A percentile compares a stretch with the other conserved stretches of the same genome.
These are phyloP conservation scores for Pardosa pseudoannulata DNA, from an alignment of 2,888 invertebrate genomes.

Conservation along the genomic window DNA sequence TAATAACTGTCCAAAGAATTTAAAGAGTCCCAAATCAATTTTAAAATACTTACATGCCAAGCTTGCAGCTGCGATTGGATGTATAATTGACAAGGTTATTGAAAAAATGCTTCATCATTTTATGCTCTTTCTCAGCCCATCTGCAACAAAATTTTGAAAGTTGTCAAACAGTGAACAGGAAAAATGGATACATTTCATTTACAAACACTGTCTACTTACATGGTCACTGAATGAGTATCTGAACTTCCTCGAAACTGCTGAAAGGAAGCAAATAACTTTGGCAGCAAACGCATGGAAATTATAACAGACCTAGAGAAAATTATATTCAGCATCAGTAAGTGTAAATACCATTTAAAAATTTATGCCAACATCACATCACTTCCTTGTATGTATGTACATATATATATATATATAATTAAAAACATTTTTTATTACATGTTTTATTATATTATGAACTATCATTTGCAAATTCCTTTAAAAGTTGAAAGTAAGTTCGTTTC, in stretches of 20 bases:
- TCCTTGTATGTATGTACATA: no score
- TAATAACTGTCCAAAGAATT: not conserved
- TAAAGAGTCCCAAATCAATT: not conserved
- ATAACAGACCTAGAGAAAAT: constrained; percentile 86
- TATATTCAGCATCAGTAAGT: no score
- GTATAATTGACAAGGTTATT: constrained; percentile 88
- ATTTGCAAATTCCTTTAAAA: no score
- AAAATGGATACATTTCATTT: not conserved
- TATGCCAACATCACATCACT: no score
- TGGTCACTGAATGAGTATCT: constrained; percentile 90
- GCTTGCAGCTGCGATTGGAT: constrained; percentile 59
- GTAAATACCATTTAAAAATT: no score
- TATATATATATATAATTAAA: no score
- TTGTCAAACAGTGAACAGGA: not conserved
- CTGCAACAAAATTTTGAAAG: constrained; percentile 73
- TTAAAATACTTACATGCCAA: constrained; percentile 63
- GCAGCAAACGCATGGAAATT: constrained; percentile 90
- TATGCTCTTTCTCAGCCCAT: constrained; percentile 94
- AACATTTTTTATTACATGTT: no score
- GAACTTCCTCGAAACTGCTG: constrained; percentile 88
- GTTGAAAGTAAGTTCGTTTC: no score
- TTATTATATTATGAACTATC: no score
- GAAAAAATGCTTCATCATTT: constrained; percentile 95
- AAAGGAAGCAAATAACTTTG: constrained; percentile 93
- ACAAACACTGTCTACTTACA: constrained; percentile 78